Evolutionary conservation across 2,888 invertebrate species (phyloP).

Genomic region (Digitonthophagus gazella): DNA sequence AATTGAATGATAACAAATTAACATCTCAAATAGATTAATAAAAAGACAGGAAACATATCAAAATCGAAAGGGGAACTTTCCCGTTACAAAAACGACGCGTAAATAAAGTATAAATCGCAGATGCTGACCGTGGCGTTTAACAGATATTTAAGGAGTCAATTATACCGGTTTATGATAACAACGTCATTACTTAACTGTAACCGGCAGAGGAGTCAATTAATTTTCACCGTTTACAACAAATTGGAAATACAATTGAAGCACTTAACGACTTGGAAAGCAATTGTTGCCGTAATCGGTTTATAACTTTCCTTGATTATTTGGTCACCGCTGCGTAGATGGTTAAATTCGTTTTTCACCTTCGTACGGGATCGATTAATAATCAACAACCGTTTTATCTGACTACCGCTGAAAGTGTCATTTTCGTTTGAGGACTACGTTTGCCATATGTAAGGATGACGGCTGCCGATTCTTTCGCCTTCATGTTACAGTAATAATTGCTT

Average conservation of each 20-base stretch:
- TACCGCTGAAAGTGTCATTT: conserved; percentile 5
- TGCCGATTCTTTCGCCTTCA: not conserved
- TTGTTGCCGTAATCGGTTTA: not conserved
- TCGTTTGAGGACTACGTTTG: not conserved
- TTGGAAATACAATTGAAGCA: not conserved
- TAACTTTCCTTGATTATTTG: not conserved
- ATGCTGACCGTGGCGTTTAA: not conserved
- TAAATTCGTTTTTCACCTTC: not conserved
- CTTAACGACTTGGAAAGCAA: not conserved
- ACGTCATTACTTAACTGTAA: not conserved
- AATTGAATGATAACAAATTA: no score
- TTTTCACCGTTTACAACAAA: not conserved
- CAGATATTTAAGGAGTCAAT: not conserved
- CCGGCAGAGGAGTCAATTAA: not conserved
- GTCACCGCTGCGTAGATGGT: not conserved
- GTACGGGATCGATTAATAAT: no score
- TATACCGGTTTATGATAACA: not conserved
- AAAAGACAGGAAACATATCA: not conserved
- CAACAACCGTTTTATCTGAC: not conserved
- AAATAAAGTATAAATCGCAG: not conserved
- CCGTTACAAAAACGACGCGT: not conserved
- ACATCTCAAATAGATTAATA: no score
- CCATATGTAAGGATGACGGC: conserved; percentile 5
- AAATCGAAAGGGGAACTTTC: not conserved
- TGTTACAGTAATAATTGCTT: conserved; percentile 10